phyloP scores from a whole-genome alignment of 2,888 invertebrate species.

The Pandemis cinnamomeana region DNA sequence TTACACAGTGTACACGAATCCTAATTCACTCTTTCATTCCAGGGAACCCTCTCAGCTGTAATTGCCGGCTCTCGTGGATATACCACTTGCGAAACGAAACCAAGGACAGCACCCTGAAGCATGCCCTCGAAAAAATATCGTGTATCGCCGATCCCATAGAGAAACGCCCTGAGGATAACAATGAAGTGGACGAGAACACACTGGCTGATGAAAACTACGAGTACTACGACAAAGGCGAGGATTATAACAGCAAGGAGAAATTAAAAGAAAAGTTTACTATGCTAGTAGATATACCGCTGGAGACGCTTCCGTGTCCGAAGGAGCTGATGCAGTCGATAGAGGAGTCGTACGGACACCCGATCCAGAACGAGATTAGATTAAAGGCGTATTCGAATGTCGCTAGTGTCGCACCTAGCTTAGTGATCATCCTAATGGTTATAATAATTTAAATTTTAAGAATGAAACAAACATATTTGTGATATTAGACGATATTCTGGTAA shows the following conservation, averaged over 20 bases:
- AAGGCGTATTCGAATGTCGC: conserved; percentile 71
- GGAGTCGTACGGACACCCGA: conserved; percentile 75
- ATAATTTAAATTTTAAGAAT: conserved; percentile 49
- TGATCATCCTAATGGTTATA: conserved; percentile 55
- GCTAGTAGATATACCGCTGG: conserved; percentile 72
- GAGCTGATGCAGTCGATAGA: conserved; percentile 76
- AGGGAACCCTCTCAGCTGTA: conserved; percentile 94
- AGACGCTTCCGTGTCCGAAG: conserved; percentile 78
- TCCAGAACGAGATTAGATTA: conserved; percentile 78
- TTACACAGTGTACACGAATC: conserved; percentile 33
- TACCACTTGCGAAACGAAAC: conserved; percentile 90
- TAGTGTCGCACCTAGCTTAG: conserved; percentile 58
- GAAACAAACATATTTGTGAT: conserved; percentile 75
- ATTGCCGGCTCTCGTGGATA: conserved; percentile 93
- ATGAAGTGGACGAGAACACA: conserved; percentile 60
- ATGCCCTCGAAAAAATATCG: conserved; percentile 88
- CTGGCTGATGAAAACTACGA: conserved; percentile 73
- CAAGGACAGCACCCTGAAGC: conserved; percentile 86
- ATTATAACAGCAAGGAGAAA: conserved; percentile 64
- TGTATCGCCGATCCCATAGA: conserved; percentile 85
- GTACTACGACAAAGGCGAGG: conserved; percentile 74
- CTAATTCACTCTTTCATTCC: conserved; percentile 60
- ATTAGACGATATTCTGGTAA: conserved; percentile 71
- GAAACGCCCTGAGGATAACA: conserved; percentile 61
- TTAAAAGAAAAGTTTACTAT: conserved; percentile 65